Percentiles rank a stretch among this genome's conserved stretches.
phyloP scores from a whole-genome alignment of 2,888 invertebrate genomes.

The Anoncus sp. region DNA sequence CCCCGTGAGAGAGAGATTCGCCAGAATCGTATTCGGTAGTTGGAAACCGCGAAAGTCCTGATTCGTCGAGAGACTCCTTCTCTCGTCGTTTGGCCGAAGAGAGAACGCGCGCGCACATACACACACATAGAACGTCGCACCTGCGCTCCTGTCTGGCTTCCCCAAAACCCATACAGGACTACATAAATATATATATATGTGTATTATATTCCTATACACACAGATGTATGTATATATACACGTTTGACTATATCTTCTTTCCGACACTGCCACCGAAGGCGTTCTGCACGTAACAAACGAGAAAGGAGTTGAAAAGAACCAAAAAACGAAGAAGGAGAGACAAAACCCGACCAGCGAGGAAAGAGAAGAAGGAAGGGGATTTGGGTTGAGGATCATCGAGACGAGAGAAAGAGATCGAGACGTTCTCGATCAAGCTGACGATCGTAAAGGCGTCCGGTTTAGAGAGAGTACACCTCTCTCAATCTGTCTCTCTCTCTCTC shows the following conservation, averaged over 20 bases:
- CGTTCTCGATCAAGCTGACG: slow-evolving; percentile 20
- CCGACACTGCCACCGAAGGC: slow-evolving; percentile 24
- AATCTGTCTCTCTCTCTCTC: slow-evolving; percentile 9
- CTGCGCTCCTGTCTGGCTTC: slow-evolving; percentile 50
- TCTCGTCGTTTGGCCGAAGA: slow-evolving; percentile 16
- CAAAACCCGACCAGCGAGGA: slow-evolving; percentile 39
- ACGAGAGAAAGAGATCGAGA: slow-evolving; percentile 29
- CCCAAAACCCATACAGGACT: slow-evolving; percentile 1
- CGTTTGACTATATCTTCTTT: slow-evolving; percentile 38
- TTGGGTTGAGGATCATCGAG: slow-evolving; percentile 34
- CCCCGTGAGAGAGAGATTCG: slow-evolving; percentile 36
- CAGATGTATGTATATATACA: slow-evolving; percentile 13
- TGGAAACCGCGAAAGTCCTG: slow-evolving; percentile 51
- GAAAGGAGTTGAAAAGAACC: slow-evolving; percentile 38
- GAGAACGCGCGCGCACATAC: slow-evolving; percentile 38
- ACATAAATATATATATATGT: slow-evolving; percentile 5
- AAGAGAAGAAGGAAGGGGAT: slow-evolving; percentile 15
- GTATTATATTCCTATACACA: background rate
- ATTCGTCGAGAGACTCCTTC: slow-evolving; percentile 54
- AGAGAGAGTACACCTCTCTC: slow-evolving; percentile 12
- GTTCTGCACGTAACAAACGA: slow-evolving; percentile 38
- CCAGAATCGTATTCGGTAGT: slow-evolving; percentile 34
- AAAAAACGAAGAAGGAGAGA: slow-evolving; percentile 26
- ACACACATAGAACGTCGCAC: slow-evolving; percentile 44
- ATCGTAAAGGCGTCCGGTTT: slow-evolving; percentile 31